phyloP scores from a whole-genome alignment of 2,113 vertebrate species.

The Dryoscopus gambensis region DNA sequence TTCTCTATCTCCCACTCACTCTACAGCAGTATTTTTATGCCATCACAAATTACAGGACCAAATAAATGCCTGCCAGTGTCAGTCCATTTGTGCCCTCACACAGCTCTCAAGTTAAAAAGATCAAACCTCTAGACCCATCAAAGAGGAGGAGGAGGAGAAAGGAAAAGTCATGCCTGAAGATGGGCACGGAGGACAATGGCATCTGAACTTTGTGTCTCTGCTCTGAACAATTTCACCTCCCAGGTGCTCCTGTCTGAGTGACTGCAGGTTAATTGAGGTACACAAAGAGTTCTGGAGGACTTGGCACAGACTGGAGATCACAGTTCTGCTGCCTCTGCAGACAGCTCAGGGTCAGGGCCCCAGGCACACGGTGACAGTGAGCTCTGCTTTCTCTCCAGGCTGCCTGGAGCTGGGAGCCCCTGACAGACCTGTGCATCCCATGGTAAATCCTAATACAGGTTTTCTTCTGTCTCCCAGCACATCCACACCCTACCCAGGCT shows the following conservation, averaged over 20 bases:
- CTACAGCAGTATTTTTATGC: not conserved
- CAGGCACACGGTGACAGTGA: not conserved
- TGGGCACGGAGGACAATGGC: not conserved
- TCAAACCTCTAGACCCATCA: not conserved
- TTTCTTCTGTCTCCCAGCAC: not conserved
- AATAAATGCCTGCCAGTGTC: not conserved
- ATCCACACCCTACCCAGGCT: not conserved
- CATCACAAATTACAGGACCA: not conserved
- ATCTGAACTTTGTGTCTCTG: not conserved
- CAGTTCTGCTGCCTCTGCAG: not conserved
- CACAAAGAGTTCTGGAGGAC: not conserved
- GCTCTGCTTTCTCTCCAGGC: not conserved
- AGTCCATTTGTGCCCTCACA: not conserved
- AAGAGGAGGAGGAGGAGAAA: not conserved
- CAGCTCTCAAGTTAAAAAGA: not conserved
- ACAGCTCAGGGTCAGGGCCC: not conserved
- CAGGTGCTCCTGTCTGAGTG: not conserved
- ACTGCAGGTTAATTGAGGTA: not conserved
- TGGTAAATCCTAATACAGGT: fast-evolving
- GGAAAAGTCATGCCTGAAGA: not conserved
- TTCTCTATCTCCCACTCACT: not conserved
- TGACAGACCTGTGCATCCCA: not conserved
- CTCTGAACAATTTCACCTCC: not conserved
- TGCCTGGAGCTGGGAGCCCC: not conserved
- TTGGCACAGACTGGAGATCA: not conserved